Evolutionary conservation across 2,797 vertebrate species (phyloP).

Genomic region (Valencia hispanica): DNA sequence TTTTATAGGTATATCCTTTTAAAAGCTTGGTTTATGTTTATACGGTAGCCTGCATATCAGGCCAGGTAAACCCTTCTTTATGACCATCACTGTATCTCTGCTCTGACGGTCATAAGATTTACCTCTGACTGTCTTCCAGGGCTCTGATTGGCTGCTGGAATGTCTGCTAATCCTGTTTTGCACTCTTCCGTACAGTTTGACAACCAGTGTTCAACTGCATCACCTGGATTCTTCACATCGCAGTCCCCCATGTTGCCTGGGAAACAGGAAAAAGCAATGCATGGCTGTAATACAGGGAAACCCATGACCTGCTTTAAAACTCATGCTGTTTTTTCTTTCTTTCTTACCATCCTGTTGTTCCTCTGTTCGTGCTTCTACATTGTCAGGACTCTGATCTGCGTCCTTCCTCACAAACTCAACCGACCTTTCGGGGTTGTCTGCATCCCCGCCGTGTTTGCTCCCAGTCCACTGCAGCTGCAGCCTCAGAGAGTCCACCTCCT

Average conservation of each 20-base stretch:
- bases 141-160: conserved; percentile 16
- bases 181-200: conserved; percentile 40
- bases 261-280: background rate
- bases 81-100: background rate
- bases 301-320: background rate
- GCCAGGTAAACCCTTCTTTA: background rate
- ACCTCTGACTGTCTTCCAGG: conserved; percentile 60
- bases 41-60: no score
- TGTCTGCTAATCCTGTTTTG: conserved; percentile 21
- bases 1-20: background rate
- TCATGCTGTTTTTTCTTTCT: background rate
- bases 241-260: conserved; percentile 11
- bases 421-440: conserved; percentile 45
- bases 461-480: conserved; percentile 73
- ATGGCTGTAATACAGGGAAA: background rate
- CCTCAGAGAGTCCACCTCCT: conserved; percentile 75
- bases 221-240: conserved; percentile 60
- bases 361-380: conserved; percentile 15
- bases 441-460: conserved; percentile 55
- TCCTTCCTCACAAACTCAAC: conserved; percentile 50
- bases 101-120: background rate
- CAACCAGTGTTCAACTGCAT: conserved; percentile 53
- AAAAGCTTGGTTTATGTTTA: background rate
- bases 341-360: conserved; percentile 51
- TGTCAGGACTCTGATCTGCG: conserved; percentile 32